Conservation (phyloP, 2,113 vertebrate species). For the Meriones unguiculatus region DNA sequence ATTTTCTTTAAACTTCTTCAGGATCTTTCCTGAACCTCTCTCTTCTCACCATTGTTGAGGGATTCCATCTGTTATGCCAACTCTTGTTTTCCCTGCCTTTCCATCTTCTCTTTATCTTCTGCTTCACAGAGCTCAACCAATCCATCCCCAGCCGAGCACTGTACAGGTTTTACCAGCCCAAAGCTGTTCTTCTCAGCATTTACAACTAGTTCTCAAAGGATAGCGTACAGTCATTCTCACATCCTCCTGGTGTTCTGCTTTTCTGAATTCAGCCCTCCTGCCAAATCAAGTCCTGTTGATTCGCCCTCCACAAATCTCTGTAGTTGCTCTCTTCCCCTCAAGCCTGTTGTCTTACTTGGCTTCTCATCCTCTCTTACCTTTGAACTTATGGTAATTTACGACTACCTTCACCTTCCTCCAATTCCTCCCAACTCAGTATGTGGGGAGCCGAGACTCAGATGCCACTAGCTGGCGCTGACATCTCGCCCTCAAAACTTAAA, state of each 20-base stretch:
- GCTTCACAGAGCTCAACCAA: not conserved
- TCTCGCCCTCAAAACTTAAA: too few species aligned
- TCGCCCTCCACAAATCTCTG: not conserved
- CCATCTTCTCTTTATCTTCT: not conserved
- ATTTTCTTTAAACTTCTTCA: not conserved
- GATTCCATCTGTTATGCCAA: not conserved
- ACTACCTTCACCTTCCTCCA: not conserved
- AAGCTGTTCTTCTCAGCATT: not conserved
- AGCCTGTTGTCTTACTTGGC: not conserved
- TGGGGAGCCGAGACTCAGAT: too few species aligned
- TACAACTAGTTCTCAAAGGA: not conserved
- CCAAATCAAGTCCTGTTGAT: not conserved
- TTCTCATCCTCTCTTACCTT: not conserved
- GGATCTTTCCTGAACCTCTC: not conserved
- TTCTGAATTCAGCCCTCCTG: not conserved
- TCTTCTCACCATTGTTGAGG: not conserved
- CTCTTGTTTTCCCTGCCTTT: not conserved
- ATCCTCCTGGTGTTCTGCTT: too few species aligned
- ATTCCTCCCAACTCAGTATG: not conserved
- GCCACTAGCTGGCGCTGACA: too few species aligned
- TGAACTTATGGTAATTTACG: not conserved
- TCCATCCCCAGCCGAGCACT: not conserved
- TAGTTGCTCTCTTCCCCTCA: not conserved
- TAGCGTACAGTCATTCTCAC: not conserved
- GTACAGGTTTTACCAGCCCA: not conserved